Conservation (phyloP, 2,888 invertebrate species). For the Linnaemya tessellans region DNA sequence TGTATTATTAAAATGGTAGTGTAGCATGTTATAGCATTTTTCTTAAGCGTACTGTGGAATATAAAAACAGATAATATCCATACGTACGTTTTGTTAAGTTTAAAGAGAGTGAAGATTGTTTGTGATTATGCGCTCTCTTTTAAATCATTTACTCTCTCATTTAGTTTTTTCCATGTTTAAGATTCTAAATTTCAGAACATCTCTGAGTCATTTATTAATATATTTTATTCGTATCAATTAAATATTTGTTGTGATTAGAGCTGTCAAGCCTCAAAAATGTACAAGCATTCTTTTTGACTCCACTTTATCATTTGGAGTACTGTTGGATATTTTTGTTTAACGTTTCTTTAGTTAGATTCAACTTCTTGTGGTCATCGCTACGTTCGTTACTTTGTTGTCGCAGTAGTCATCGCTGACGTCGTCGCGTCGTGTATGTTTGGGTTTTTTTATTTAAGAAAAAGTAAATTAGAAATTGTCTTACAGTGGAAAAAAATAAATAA, state of each 20-base stretch:
- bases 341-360: slow-evolving; percentile 65
- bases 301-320: slow-evolving; percentile 60
- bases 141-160: slow-evolving; percentile 39
- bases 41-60: not conserved
- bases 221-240: slow-evolving; percentile 44
- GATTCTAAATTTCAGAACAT: slow-evolving; percentile 27
- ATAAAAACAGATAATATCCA: slow-evolving; percentile 5
- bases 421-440: slow-evolving; percentile 62
- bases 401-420: slow-evolving; percentile 65
- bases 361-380: slow-evolving; percentile 69
- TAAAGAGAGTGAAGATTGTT: slow-evolving; percentile 30
- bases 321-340: slow-evolving; percentile 60
- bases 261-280: slow-evolving; percentile 45
- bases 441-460: slow-evolving; percentile 32
- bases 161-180: slow-evolving; percentile 1
- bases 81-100: not conserved
- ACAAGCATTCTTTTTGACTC: slow-evolving; percentile 52
- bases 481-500: slow-evolving; percentile 35
- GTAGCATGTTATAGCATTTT: not conserved
- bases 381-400: slow-evolving; percentile 67
- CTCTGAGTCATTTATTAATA: slow-evolving; percentile 59
- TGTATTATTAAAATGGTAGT: not conserved
- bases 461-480: slow-evolving; percentile 50
- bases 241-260: slow-evolving; percentile 65
- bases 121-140: slow-evolving; percentile 59